phyloP scores from a whole-genome alignment of 37 sponge, comb jelly and placozoan species.

The Corticium candelabrum region DNA sequence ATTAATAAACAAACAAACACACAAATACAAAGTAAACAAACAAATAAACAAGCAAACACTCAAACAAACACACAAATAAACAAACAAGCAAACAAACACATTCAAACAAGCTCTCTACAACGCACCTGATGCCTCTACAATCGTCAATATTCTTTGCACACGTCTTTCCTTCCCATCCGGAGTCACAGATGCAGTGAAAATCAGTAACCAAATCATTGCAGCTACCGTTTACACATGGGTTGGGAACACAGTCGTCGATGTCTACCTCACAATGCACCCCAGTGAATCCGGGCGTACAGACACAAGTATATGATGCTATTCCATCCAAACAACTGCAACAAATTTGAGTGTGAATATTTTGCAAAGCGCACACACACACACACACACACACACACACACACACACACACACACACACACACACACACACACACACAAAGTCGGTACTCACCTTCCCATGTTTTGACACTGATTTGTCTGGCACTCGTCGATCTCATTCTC shows the following conservation, averaged over 20 bases:
- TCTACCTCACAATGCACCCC: background rate
- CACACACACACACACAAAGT: too few species aligned
- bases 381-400: background rate
- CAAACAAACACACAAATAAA: too few species aligned
- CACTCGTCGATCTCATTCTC: background rate
- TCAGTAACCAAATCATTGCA: background rate
- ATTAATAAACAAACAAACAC: too few species aligned
- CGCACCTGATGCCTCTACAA: background rate
- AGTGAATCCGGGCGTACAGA: background rate
- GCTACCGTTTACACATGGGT: background rate
- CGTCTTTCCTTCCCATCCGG: background rate
- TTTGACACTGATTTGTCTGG: background rate
- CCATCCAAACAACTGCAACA: background rate
- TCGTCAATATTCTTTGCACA: background rate
- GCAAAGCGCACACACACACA: background rate
- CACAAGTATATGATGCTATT: background rate
- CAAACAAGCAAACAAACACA: too few species aligned
- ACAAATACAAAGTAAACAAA: too few species aligned
- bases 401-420: constrained; percentile 21
- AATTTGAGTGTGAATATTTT: too few species aligned
- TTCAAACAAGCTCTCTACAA: background rate
- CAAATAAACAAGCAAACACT: too few species aligned
- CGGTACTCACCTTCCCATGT: background rate
- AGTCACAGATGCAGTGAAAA: background rate
- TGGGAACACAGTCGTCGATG: background rate